Base-by-base conservation (phyloP, 2,888 invertebrate species). In the Netelia virgata region DNA sequence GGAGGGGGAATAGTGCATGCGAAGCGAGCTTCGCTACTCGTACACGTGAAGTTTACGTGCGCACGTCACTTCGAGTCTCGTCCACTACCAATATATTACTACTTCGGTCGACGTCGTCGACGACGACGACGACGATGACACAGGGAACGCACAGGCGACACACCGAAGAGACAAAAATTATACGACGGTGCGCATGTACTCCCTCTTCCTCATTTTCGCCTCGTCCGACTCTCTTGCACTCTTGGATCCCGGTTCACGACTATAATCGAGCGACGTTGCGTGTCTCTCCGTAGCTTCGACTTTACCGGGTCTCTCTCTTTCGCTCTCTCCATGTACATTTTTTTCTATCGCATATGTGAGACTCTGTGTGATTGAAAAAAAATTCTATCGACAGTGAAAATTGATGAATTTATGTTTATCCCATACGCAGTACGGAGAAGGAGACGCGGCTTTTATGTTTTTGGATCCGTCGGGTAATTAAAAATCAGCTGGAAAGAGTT, bases 11-110 rank as follows among this genome's bases (percentile, higher is more conserved):
- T 20, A 76, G 81, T 64, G 69, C 81, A 64, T 70, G 23, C 73
- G 73, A 74, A 41, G 76, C 61, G 75, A 82, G 78, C 63, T 68
- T 78, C 43, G 80, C 68, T 14, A 68, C 55, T 81, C n/a, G 68
- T 77, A 64, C 77, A 84, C 84, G 84, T 77, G 76, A 84, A 81
- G 69, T 77, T 84, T 73, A 81, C 76, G 84, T 81, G 81, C 72
- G 73, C 81, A 47, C 81, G 77, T 84, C 77, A 81, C 77, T 81
- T 73, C 68, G 80, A 59, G 20, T 23, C 76, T 59, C 75, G 28
- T 75, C 66, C 47, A 64, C 57, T 41, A 50, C 57, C 64, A 64
- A n/a, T 74, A 53, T 23, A 10, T 14, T 10, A 43, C 47, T 53
- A 69, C 50, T 16, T 36, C 11, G 14, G 14, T 47, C 14, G 14